Conservation (phyloP, 2,113 vertebrate species). For the Anas platyrhynchos region DNA sequence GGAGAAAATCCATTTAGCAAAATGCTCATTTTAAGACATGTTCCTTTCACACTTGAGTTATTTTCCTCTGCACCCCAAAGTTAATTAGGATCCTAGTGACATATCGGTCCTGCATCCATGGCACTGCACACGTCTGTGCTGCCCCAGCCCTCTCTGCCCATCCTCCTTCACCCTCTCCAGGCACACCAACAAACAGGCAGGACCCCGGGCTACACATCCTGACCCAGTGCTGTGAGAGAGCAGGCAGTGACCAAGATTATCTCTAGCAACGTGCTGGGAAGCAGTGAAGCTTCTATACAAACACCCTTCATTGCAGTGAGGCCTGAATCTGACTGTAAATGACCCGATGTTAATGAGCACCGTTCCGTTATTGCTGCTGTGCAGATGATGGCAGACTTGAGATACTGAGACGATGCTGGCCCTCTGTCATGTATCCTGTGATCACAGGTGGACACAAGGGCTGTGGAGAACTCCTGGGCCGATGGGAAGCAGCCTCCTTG, state of each 20-base stretch:
- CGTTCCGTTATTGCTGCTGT: neutral
- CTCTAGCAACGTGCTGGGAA: neutral
- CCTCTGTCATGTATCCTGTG: fast-evolving
- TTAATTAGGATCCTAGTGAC: neutral
- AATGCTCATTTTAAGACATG: slow-evolving; percentile 11
- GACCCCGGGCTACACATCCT: neutral
- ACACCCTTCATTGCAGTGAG: fast-evolving
- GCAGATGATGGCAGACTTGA: neutral
- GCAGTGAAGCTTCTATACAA: neutral
- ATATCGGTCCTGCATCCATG: neutral
- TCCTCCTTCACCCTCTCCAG: fast-evolving
- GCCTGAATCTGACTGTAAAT: fast-evolving
- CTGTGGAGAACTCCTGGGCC: neutral
- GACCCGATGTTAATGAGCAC: fast-evolving
- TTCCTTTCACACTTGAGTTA: slow-evolving; percentile 10
- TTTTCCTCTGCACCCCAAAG: neutral
- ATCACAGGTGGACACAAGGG: neutral
- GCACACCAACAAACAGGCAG: neutral
- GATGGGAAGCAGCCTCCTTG: neutral
- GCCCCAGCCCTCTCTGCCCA: neutral
- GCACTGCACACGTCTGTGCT: neutral
- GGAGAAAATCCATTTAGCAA: slow-evolving; percentile 33
- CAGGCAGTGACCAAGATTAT: neutral
- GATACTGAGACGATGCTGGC: neutral
- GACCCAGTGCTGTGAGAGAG: neutral